Conservation (phyloP, 2,797 vertebrate species). For the Gymnopithys bicolor region DNA sequence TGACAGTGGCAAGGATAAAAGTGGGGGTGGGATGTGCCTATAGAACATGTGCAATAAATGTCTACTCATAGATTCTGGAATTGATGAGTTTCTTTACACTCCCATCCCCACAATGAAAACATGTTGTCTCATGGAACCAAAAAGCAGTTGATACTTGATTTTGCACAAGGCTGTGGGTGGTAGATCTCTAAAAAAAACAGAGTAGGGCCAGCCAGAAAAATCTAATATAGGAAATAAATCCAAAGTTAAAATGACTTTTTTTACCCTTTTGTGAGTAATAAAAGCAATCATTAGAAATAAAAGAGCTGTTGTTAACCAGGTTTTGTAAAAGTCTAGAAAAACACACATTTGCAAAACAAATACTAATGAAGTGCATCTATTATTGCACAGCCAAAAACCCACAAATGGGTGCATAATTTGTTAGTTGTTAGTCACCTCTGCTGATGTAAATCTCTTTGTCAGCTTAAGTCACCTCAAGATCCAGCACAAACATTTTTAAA, state of each 20-base stretch:
- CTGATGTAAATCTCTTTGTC: neutral
- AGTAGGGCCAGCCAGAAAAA: constrained; percentile 36
- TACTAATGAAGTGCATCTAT: neutral
- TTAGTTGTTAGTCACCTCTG: neutral
- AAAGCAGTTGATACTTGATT: constrained; percentile 4
- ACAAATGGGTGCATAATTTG: neutral
- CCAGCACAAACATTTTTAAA: neutral
- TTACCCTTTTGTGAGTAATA: neutral
- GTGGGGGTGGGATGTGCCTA: neutral
- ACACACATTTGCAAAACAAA: neutral
- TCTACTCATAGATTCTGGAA: neutral
- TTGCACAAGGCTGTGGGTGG: constrained; percentile 30
- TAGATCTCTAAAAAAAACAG: constrained; percentile 42
- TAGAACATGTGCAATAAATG: neutral
- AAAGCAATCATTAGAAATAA: neutral
- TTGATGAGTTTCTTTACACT: neutral
- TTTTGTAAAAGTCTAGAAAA: constrained; percentile 24
- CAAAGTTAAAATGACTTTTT: neutral
- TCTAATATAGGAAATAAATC: neutral
- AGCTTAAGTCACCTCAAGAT: neutral
- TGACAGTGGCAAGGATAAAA: neutral
- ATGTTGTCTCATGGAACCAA: neutral
- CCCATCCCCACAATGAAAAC: neutral
- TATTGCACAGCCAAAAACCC: neutral
- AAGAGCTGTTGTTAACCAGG: neutral